These are phyloP conservation scores for Buceros bicornis DNA, from an alignment of 2,797 vertebrate species.

Conservation along the genomic window DNA sequence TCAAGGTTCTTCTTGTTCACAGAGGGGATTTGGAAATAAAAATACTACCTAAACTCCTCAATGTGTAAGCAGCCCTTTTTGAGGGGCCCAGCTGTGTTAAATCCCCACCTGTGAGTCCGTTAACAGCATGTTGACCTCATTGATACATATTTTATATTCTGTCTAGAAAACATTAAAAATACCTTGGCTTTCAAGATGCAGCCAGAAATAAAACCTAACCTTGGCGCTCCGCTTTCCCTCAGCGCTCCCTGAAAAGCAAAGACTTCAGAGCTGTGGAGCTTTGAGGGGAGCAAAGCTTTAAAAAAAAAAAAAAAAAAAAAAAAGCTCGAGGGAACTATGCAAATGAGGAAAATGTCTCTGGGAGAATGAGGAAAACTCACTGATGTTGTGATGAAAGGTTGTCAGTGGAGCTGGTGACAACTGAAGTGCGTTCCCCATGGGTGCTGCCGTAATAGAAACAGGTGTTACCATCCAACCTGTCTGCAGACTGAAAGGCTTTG, in stretches of 20 bases:
- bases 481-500: conserved; percentile 13
- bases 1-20: conserved; percentile 14
- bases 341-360: conserved; percentile 62
- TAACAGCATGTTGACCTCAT: conserved; percentile 34
- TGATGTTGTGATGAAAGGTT: conserved; percentile 76
- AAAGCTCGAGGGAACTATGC: conserved; percentile 64
- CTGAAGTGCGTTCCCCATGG: conserved; percentile 72
- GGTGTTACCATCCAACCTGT: conserved; percentile 68
- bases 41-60: conserved; percentile 14
- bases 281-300: conserved; percentile 52
- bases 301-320: conserved; percentile 26
- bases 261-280: conserved; percentile 72
- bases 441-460: conserved; percentile 61
- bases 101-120: background rate
- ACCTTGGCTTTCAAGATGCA: conserved; percentile 54
- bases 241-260: background rate
- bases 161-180: conserved; percentile 47
- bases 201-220: conserved; percentile 68
- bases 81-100: background rate
- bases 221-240: conserved; percentile 44
- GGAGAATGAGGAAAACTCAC: conserved; percentile 71
- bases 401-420: conserved; percentile 76
- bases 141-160: conserved; percentile 66
- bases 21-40: conserved; percentile 29
- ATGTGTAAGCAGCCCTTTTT: background rate